Base-by-base conservation (phyloP, 1,140 invertebrate genomes). In the Melitaea cinxia region DNA sequence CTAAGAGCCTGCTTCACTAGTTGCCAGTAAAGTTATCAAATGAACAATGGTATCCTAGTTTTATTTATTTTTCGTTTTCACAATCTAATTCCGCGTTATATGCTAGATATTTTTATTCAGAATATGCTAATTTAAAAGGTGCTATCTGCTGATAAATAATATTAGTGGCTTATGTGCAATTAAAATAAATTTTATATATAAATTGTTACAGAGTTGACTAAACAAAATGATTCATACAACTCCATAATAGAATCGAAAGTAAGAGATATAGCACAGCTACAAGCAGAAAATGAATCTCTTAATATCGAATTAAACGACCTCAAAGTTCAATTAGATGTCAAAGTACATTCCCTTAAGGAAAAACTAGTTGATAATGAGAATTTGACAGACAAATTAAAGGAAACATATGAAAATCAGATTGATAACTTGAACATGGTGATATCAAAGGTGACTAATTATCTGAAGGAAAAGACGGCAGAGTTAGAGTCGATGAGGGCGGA, bases 341-440 rank as follows among this genome's bases (percentile, higher is more conserved):
- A 82, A 77, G 75, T 85, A 5, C 77, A 80, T 56, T 85, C 82
- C 0, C 42, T 85, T 1, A 78, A 85, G 50, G 82, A 85, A 19
- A 85, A 85, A 67, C 61, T 85, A 0, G 67, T 78, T 47, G 77
- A 85, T 35, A 85, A 82, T 54, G 82, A 82, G 47, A 69, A 76
- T 66, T 61, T 82, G 23, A 83, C 82, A 0, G 82, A 85, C 3
- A 85, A 85, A 61, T 33, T 85, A 21, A 85, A 81, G 55, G 71
- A 68, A 49, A 77, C 74, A 3, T 85, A 85, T 42, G 82, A 85
- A 49, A 73, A 69, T 53, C 82, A 85, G 57, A 81, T 85, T 21
- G 82, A 85, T 30, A 85, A 85, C 50, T 68, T 83, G 21, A 85
- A 85, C 64, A 62, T 81, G 30, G 83, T 85, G 82, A 65, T 82